phyloP scores from a whole-genome alignment of 2,797 vertebrate genomes.

The Euphonia xanthogaster region DNA sequence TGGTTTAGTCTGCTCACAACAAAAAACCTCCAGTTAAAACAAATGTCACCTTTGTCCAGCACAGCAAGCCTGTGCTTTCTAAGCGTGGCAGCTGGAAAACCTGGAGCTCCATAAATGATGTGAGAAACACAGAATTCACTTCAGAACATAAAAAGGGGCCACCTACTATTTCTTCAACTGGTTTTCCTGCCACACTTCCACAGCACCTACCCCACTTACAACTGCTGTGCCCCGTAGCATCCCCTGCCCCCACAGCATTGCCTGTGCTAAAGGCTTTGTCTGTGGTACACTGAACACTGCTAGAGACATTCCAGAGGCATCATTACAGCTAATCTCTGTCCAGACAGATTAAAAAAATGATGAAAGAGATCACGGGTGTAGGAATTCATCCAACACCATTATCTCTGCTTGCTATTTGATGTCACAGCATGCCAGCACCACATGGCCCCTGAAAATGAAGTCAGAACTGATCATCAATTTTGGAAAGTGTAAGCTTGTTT shows the following conservation, averaged over 20 bases:
- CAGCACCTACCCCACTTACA: not conserved
- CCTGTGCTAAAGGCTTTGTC: not conserved
- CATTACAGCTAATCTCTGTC: conserved; percentile 51
- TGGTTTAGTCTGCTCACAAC: not conserved
- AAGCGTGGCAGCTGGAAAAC: not conserved
- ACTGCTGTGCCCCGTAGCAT: not conserved
- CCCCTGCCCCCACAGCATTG: not conserved
- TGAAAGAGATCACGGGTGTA: not conserved
- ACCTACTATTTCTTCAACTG: not conserved
- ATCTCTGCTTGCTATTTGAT: not conserved
- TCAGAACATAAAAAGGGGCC: not conserved
- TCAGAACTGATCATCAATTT: not conserved
- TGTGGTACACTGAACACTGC: not conserved
- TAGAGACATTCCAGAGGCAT: conserved; percentile 50
- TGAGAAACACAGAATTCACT: not conserved
- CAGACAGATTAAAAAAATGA: conserved; percentile 32
- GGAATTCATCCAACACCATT: conserved; percentile 9
- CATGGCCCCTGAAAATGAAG: not conserved
- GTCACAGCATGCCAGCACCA: not conserved
- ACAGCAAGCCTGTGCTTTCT: not conserved
- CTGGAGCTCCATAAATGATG: not conserved
- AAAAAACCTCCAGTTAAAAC: not conserved
- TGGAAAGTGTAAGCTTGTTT: not conserved
- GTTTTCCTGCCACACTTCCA: not conserved
- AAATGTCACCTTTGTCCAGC: not conserved